Evolutionary conservation across 1,140 invertebrate species (phyloP), one percentile per base, ranked within the genome.

Genomic region (Hestina assimilis): DNA sequence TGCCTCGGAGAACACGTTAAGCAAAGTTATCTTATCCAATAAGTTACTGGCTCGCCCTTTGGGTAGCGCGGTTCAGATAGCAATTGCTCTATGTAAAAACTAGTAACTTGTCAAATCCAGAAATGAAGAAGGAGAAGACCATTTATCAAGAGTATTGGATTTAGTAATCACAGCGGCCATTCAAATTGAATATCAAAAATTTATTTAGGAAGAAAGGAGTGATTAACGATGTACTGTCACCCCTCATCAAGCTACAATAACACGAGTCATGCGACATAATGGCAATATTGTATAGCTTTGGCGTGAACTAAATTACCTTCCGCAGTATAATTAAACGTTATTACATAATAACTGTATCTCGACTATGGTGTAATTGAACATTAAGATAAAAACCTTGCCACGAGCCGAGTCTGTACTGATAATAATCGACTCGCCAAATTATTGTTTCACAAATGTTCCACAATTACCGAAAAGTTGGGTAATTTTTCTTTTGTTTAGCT

Each of bases 131-230:
- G n/a, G n/a, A n/a, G n/a, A n/a, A n/a, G n/a, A 59, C 68, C 72
- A 80, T 83, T 79, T 67, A 81, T 79, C 72, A 76, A 65, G 57
- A 35, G 66, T 72, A 68, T 75, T 72, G 66, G 65, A 72, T 80
- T 74, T 74, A 60, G 66, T 73, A 83, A 81, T 78, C 76, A 69
- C 57, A 61, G 67, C 47, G 56, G 59, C 51, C 58, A 80, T 77
- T 79, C 60, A 72, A 75, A 81, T 76, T 78, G 72, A 80, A 87
- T 82, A 84, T 84, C 76, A 78, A 76, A 83, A 78, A 78, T 79
- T 80, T 76, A 69, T 74, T 74, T 57, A 50, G 65, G 68, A 76
- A 78, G 75, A 83, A 82, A 73, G 61, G 67, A 71, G 60, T 84
- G 83, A 87, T 87, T 87, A 84, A 87, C 78, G 81, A 87, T 74